These are phyloP conservation scores for Bubo scandiacus DNA, from an alignment of 2,113 vertebrate species.

Conservation along the genomic window DNA sequence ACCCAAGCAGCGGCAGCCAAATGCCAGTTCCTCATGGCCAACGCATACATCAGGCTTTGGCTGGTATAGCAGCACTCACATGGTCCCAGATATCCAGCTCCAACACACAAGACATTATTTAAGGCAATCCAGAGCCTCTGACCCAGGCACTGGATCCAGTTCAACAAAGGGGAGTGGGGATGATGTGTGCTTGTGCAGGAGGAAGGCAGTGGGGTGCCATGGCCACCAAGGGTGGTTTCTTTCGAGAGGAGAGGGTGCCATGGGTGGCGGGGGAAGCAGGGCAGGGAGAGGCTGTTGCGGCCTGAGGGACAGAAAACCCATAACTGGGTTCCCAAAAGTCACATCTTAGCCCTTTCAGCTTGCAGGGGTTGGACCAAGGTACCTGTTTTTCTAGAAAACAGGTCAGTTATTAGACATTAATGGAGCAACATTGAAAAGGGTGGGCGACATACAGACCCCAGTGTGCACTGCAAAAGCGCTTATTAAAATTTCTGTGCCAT, in stretches of 20 bases:
- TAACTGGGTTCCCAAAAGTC: not conserved
- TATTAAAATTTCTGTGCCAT: not conserved
- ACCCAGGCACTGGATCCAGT: not conserved
- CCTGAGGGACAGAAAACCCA: not conserved
- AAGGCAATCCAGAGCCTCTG: not conserved
- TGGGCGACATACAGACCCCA: not conserved
- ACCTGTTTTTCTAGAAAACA: not conserved
- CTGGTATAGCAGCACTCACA: accelerated
- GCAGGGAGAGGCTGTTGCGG: not conserved
- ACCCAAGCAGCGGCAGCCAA: not conserved
- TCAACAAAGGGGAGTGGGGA: accelerated
- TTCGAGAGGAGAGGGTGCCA: accelerated
- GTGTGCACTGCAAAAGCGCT: accelerated
- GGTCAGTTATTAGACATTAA: not conserved
- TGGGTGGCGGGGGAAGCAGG: accelerated
- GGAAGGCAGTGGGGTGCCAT: not conserved
- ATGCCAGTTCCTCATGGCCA: not conserved
- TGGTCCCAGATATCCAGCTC: not conserved
- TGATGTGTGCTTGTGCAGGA: not conserved
- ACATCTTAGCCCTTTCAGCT: not conserved
- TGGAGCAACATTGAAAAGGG: not conserved
- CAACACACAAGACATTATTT: not conserved
- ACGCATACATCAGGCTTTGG: accelerated
- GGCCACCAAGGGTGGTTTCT: accelerated
- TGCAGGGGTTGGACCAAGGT: not conserved